phyloP scores from a whole-genome alignment of 2,888 invertebrate genomes.

The Hirtodrosophila histrioides region DNA sequence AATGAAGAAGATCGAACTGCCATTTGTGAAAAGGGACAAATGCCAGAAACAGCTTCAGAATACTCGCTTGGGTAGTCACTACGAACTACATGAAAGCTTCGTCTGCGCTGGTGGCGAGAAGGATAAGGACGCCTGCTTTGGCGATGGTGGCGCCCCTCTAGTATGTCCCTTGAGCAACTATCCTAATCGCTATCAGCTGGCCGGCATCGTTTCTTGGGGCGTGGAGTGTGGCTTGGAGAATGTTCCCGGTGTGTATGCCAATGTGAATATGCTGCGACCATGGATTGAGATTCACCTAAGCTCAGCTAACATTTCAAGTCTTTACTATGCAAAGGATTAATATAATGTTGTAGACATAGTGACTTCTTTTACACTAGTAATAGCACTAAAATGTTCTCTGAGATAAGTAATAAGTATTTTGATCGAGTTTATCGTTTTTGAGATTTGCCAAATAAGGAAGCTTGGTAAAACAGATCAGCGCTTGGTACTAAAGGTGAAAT shows the following conservation, averaged over 20 bases:
- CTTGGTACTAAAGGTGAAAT: too few species aligned
- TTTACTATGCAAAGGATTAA: too few species aligned
- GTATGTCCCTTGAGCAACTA: conserved; percentile 87
- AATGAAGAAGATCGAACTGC: conserved; percentile 88
- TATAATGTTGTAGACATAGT: too few species aligned
- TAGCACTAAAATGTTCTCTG: too few species aligned
- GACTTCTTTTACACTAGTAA: too few species aligned
- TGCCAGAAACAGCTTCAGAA: conserved; percentile 85
- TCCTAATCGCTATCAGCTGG: conserved; percentile 67
- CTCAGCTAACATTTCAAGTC: too few species aligned
- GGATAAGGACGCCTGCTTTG: conserved; percentile 89
- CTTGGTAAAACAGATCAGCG: too few species aligned
- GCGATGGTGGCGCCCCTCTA: conserved; percentile 91
- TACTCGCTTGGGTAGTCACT: conserved; percentile 88
- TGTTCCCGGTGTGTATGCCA: conserved; percentile 90
- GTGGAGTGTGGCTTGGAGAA: conserved; percentile 88
- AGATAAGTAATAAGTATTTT: too few species aligned
- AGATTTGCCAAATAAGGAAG: too few species aligned
- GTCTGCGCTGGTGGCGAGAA: conserved; percentile 91
- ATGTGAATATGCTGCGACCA: conserved; percentile 86
- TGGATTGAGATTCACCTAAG: conserved; percentile 32
- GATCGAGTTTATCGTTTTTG: too few species aligned
- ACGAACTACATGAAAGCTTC: conserved; percentile 88
- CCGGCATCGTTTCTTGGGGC: conserved; percentile 92
- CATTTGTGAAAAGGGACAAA: conserved; percentile 86